These are phyloP conservation scores for Ataeniobius toweri DNA, from an alignment of 2,797 vertebrate genomes.

Conservation along the genomic window DNA sequence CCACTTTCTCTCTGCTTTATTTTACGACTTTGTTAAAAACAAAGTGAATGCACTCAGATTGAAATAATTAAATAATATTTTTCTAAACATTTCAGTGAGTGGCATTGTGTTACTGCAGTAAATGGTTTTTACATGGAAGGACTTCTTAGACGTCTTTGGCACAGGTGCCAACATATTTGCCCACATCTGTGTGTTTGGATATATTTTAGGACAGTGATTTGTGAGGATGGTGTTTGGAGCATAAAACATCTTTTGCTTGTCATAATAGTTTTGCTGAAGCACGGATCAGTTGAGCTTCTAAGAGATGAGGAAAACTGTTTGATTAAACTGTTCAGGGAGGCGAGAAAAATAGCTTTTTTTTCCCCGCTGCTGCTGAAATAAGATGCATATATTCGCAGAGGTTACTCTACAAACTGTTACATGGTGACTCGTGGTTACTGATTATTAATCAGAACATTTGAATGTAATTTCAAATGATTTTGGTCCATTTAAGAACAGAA, in stretches of 20 bases:
- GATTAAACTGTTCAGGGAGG: neutral
- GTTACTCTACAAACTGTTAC: neutral
- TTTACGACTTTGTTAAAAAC: no score
- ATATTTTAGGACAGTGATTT: neutral
- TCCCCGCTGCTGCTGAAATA: no score
- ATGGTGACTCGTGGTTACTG: neutral
- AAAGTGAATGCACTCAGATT: no score
- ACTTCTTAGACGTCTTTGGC: no score
- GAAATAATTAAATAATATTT: neutral
- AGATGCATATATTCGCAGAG: no score
- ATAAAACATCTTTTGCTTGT: neutral
- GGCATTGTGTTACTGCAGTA: neutral
- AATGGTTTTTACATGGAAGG: no score
- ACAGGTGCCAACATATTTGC: no score
- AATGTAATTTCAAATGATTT: constrained; percentile 8
- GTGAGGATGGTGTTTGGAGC: neutral
- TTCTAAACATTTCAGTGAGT: neutral
- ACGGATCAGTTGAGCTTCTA: neutral
- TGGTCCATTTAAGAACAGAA: constrained; percentile 7
- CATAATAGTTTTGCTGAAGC: neutral
- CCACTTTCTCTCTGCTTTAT: no score
- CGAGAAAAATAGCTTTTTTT: no score
- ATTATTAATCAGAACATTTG: neutral
- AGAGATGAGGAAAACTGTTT: neutral
- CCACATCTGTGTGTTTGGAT: no score